Conservation (phyloP, 2,113 vertebrate genomes). For the Spea bombifrons region DNA sequence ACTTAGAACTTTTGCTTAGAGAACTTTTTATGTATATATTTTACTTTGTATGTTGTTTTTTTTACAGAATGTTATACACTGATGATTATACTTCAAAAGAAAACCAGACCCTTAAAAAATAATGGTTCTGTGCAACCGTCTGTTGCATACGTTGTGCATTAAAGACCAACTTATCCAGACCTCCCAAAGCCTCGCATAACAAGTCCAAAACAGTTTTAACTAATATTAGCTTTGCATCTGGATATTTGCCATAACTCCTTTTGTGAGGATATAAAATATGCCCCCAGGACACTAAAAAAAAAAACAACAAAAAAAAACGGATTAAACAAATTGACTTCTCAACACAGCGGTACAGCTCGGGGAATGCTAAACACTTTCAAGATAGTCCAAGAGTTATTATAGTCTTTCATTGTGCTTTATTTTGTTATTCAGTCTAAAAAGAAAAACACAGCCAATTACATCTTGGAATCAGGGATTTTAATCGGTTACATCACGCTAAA, state of each 20-base stretch:
- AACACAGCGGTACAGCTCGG: slow-evolving; percentile 39
- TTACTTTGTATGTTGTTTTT: neutral
- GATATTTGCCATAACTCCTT: neutral
- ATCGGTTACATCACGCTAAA: too few relatives aligned
- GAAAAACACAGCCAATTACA: slow-evolving; percentile 33
- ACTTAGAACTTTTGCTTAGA: too few relatives aligned
- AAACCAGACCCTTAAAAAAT: neutral
- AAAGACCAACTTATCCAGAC: slow-evolving; percentile 9
- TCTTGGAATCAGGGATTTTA: slow-evolving; percentile 28
- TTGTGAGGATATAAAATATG: slow-evolving; percentile 44
- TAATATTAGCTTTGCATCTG: slow-evolving; percentile 37
- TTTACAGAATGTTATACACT: neutral
- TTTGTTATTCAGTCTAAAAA: slow-evolving; percentile 39
- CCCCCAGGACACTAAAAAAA: slow-evolving; percentile 49
- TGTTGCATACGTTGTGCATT: neutral
- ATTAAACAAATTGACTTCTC: slow-evolving; percentile 58
- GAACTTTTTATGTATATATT: too few relatives aligned
- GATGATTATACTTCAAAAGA: neutral
- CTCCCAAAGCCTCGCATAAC: slow-evolving; percentile 34
- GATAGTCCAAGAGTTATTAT: slow-evolving; percentile 49
- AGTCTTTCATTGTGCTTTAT: slow-evolving; percentile 41
- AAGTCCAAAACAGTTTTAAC: slow-evolving; percentile 33
- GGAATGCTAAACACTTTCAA: slow-evolving; percentile 48
- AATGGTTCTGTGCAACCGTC: neutral
- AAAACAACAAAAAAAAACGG: neutral